Evolutionary conservation across 2,888 invertebrate species (phyloP), one percentile per base, ranked within the genome.

Genomic region (Ormyrus pomaceus): DNA sequence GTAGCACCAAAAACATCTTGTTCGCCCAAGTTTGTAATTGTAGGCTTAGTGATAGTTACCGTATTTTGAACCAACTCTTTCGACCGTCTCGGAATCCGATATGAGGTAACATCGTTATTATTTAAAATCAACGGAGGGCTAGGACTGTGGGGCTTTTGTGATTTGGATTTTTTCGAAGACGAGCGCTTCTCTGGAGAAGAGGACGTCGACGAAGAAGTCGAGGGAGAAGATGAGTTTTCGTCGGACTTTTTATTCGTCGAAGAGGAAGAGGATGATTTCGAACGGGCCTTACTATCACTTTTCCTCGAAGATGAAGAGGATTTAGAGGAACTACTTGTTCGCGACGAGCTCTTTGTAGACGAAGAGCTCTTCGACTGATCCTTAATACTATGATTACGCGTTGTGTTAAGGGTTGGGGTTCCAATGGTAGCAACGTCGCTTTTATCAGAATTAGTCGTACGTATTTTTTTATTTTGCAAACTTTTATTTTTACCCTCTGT

Each of bases 251-350:
- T 89, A 82, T 80, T 88, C 77, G 87, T 87, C 80, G 87, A 87
- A 64, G 86, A 87, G 46, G 85, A 81, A 65, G 83, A 83, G 58
- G 86, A 85, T 75, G 85, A 85, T 82, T 87, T 88, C 82, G 87
- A 87, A 76, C 87, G 89, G 85, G 88, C 87, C 84, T 87, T 89
- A 82, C 86, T 88, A 69, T 87, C 88, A 88, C 87, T 19, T 86
- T 91, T 92, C 90, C 89, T 88, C 82, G 88, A 88, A 79, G 87
- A 88, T 72, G 88, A 87, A 46, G 88, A 84, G 91, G 91, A 78
- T 71, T 79, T 82, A 46, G 82, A 83, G 78, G 86, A 86, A 68
- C 84, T 83, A 45, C 85, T 66, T 76, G 58, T 45, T 82, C 80
- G 82, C 83, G 87, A 88, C 59, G 84, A 80, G 56, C 88, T 87